Base-by-base conservation (phyloP, 1,140 invertebrate species). In the Gryllus bimaculatus region DNA sequence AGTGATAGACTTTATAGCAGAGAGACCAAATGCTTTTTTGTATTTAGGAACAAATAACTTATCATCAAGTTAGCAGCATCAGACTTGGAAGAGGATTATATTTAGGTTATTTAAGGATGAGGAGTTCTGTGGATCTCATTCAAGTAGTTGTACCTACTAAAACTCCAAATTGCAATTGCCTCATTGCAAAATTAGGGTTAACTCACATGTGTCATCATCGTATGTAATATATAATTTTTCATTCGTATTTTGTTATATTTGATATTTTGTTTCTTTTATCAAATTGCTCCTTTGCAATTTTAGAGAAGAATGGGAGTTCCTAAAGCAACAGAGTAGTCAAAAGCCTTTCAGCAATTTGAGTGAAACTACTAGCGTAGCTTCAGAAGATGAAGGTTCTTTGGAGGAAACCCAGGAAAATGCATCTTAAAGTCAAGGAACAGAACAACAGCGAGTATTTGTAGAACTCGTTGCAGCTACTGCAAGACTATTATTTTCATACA, bases 141-240 rank as follows among this genome's bases (percentile, higher is more conserved):
- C 92, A 96, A 83, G 92, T 99, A n/a, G 91, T 98, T 4, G 96
- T 98, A 20, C 94, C 96, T 0, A 89, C 93, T 49, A 93, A 95
- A 83, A 92, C 93, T 0, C 97, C 97, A 12, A 98, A 98, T 86
- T 98, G 81, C 89, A n/a, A n/a, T n/a, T 98, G 81, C 97, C 97
- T 6, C 94, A 97, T 86, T 93, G 92, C 79, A 95, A 96, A 85
- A 92, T 99, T 76, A 89, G 97, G 78, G 95, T 97, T 82, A 98
- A 98, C 87, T 93, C 96, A 7, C 96, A 98, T 85, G 95, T 99
- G 0, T n/a, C n/a, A n/a, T 97, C 96, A 20, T 94, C 93, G 95
- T 96, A 89, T 91, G 92, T 90, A 66, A 7, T 66, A 18, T 66
- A 3, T 66, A 18, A 66, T 66, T 10, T 66, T 18, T 10, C 3